Base-by-base conservation (phyloP, 2,888 invertebrate genomes). In the Carabus problematicus region DNA sequence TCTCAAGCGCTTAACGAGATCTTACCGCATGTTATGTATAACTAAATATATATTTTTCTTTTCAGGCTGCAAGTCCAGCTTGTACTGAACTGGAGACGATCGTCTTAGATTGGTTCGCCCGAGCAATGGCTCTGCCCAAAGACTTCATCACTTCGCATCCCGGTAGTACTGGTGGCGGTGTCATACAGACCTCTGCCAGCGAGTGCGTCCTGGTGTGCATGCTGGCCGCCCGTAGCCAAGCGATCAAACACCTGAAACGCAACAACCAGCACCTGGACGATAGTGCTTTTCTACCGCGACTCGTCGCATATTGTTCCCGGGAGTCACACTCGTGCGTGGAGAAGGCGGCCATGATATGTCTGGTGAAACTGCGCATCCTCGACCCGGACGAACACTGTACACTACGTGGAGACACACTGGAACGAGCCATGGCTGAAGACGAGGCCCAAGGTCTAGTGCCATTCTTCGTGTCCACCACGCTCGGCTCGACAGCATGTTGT, bases 31-130 rank as follows among this genome's bases (percentile, higher is more conserved):
- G n/a, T n/a, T 29, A 29, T 29, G 29, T 29, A 29, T 29, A 6
- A 29, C 29, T 29, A 29, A 29, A 29, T 3, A 29, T 29, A 3
- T 6, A 43, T 45, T 52, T 70, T 72, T 73, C 58, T 54, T 79
- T 79, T 40, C 71, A 92, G 92, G 92, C 93, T 8, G 91, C 94
- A 2, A 91, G 91, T 81, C 94, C 94, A 9, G 92, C 93, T 0
- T 90, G 92, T 73, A 92, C 93, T n/a, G 94, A 94, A 81, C 81
- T 94, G 58, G 94, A 94, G 81, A 91, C 90, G 0, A 89, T 94
- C 71, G 90, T 94, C 1, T 82, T 93, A 74, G 92, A 94, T 77
- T 94, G 94, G 94, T 86, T 92, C 73, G 93, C 91, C 52, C 88
- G 87, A 79, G 89, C 89, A 1, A 87, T 94, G 62, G 89, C 89